Percentiles rank a stretch among this genome's conserved stretches.
Evolutionary conservation across 2,888 invertebrate species (phyloP).

Genomic region (Sphinx pinastri): DNA sequence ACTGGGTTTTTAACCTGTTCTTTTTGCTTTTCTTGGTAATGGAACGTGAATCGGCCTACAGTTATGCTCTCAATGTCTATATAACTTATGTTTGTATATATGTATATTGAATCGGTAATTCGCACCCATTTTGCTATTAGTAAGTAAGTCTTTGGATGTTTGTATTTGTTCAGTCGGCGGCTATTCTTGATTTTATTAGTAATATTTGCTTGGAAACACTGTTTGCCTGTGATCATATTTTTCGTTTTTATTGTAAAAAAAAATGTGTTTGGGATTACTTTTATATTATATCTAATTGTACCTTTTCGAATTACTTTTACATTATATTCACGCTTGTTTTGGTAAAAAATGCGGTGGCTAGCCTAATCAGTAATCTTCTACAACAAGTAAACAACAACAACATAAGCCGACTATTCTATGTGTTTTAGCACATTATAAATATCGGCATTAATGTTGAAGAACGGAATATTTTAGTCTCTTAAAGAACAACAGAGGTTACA

Average conservation of each 20-base stretch:
- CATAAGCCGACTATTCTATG: too few species aligned
- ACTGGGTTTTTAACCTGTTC: slow-evolving; percentile 25
- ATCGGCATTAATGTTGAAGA: too few species aligned
- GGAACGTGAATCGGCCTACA: slow-evolving; percentile 6
- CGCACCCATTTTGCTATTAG: neutral
- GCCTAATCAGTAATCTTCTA: too few species aligned
- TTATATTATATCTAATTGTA: too few species aligned
- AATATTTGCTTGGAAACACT: neutral
- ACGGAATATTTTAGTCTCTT: too few species aligned
- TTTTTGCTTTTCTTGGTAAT: slow-evolving; percentile 13
- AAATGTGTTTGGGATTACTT: too few species aligned
- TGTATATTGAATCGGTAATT: slow-evolving; percentile 6
- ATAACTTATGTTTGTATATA: neutral
- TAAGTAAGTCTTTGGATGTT: neutral
- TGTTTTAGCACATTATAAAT: too few species aligned
- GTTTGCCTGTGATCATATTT: neutral
- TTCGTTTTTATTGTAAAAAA: neutral
- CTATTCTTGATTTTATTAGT: neutral
- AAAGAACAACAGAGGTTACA: too few species aligned
- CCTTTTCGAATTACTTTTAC: too few species aligned
- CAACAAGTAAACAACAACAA: too few species aligned
- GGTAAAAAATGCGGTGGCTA: too few species aligned
- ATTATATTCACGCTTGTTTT: too few species aligned
- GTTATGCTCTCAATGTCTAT: slow-evolving; percentile 21
- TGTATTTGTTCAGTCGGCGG: neutral